Base-by-base conservation (phyloP, 2,113 vertebrate genomes). In the Ardeotis arabs region DNA sequence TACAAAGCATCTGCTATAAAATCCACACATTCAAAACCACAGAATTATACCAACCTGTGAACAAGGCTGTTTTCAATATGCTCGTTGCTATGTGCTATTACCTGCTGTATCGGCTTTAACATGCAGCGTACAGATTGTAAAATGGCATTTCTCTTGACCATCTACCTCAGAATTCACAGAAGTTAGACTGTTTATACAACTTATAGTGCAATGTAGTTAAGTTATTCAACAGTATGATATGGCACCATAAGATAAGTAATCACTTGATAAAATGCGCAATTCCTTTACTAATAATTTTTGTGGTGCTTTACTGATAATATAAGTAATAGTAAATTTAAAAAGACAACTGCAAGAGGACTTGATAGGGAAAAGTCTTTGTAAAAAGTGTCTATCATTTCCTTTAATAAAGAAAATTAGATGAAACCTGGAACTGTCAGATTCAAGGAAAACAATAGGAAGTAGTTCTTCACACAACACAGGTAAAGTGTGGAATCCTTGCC, bases 201-300 rank as follows among this genome's bases (percentile, higher is more conserved):
- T 96, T 94, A 84, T 4, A 95, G 85, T 91, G 73, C 89, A 95
- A 78, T 25, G 23, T 63, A 83, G 21, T 94, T 88, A 92, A 67
- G 92, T 74, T 73, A 97, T 37, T 93, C 84, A 91, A 52, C 91
- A 90, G 82, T 56, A 80, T 19, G 31, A 88, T 80, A 73, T 67
- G 96, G 84, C 79, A 96, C 67, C 95, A 37, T 62, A 95, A 97
- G 89, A 67, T 84, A 97, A 93, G 87, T 74, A 96, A 94, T 70
- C 44, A 63, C 73, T 74, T 80, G 6, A 29, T 96, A 91, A 97
- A 90, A 95, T 39, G 53, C 44, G 63, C 47, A 47, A 53, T 77
- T 95, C 58, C 45, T 90, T 86, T 70, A 92, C 73, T 72, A 91
- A 35, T 86, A 23, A 37, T 89, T 75, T 75, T 75, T 70, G 39